Conservation (phyloP, 2,797 vertebrate species). For the Enteromius argenteus region DNA sequence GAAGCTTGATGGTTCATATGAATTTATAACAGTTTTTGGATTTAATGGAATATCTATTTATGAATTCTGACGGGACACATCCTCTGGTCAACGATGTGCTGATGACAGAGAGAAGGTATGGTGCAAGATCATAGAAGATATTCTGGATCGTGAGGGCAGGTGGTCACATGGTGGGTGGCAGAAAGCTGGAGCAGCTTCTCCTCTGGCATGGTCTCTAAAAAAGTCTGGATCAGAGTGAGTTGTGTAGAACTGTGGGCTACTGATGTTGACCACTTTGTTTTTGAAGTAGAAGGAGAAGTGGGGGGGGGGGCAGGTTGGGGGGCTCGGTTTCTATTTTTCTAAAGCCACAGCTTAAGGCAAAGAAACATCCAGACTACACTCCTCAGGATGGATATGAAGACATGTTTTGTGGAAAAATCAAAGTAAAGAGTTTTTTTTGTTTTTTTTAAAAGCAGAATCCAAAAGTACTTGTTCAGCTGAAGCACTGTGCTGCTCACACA, state of each 20-base stretch:
- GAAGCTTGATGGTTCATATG: background rate
- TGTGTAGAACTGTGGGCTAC: conserved; percentile 7
- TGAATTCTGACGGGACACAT: conserved; percentile 1
- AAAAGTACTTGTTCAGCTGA: background rate
- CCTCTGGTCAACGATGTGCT: background rate
- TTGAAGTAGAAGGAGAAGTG: background rate
- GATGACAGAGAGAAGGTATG: background rate
- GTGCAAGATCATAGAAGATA: conserved; percentile 35
- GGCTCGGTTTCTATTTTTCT: conserved; percentile 5
- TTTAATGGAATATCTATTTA: background rate
- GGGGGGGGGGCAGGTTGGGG: too few relatives aligned
- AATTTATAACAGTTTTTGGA: background rate
- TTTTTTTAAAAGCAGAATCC: background rate
- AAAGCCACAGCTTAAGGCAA: conserved; percentile 1
- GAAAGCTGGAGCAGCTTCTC: background rate
- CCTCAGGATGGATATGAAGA: background rate
- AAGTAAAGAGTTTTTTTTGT: too few relatives aligned
- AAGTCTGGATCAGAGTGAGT: conserved; percentile 12
- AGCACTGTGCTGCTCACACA: background rate
- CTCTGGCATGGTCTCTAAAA: conserved; percentile 1
- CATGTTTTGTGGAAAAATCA: background rate
- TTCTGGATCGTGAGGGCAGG: conserved; percentile 25
- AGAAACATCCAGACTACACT: background rate
- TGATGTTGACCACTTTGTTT: conserved; percentile 12
- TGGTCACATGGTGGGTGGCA: background rate